These are phyloP conservation scores for Poecilia wingei DNA, from an alignment of 2,797 vertebrate species.

Conservation along the genomic window DNA sequence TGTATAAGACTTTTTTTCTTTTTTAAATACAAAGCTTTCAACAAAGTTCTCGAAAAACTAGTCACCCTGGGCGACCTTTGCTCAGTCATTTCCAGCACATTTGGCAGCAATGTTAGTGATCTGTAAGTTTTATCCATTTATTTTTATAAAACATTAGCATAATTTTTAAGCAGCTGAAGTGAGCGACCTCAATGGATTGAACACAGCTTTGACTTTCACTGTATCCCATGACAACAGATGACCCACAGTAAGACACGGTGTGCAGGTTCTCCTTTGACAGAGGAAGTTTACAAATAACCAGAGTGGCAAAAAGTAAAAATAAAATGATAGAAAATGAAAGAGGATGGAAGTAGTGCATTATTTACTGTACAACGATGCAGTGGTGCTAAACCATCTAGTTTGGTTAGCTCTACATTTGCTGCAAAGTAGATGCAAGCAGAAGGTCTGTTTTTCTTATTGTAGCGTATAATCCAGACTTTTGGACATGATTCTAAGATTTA, in stretches of 20 bases:
- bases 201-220: constrained; percentile 9
- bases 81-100: neutral
- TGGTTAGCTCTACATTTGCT: neutral
- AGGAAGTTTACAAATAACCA: neutral
- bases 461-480: neutral
- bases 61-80: neutral
- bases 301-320: constrained; percentile 1
- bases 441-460: too few relatives aligned
- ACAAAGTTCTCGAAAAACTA: neutral
- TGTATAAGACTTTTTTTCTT: neutral
- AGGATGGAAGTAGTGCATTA: constrained; percentile 8
- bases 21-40: neutral
- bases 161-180: constrained; percentile 26
- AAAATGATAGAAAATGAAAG: constrained; percentile 4
- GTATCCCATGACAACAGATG: constrained; percentile 8
- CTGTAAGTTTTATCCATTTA: neutral
- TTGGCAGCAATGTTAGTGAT: neutral
- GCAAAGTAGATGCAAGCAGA: constrained; percentile 10
- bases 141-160: neutral
- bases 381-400: neutral
- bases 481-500: neutral
- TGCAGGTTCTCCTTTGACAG: neutral
- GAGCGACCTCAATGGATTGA: constrained; percentile 20
- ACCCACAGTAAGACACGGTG: neutral
- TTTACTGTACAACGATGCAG: neutral